Percentiles rank a stretch among this genome's conserved stretches.
Conservation (phyloP, 2,797 vertebrate genomes). For the Pagetopsis macropterus region DNA sequence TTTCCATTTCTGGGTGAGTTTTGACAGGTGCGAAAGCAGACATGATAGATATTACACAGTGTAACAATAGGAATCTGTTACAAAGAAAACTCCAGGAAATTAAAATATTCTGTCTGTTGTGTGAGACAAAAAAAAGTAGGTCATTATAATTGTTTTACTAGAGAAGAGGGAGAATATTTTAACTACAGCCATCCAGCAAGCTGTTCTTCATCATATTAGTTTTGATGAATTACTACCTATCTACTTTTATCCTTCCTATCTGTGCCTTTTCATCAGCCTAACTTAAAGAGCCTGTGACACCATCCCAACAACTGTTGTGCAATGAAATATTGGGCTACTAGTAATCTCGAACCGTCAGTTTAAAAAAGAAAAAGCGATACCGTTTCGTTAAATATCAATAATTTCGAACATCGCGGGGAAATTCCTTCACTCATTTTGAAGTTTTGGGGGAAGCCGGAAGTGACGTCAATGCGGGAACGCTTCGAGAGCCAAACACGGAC, state of each 20-base stretch:
- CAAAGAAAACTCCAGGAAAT: constrained; percentile 14
- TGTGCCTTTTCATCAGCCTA: constrained; percentile 22
- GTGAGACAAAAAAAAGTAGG: not conserved
- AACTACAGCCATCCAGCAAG: not conserved
- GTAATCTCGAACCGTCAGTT: no score
- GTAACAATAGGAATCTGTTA: constrained; percentile 1
- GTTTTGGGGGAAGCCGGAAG: no score
- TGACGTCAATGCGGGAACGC: no score
- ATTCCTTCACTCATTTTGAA: no score
- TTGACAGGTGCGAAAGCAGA: constrained; percentile 28
- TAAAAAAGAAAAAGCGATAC: no score
- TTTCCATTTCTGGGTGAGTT: constrained; percentile 9
- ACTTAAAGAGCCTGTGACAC: no score
- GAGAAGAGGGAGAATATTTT: not conserved
- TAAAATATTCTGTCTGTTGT: not conserved
- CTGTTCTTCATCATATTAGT: not conserved
- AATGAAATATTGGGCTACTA: no score
- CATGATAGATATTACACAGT: not conserved
- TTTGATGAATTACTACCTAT: constrained; percentile 10
- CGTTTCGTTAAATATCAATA: no score
- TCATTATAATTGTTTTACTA: not conserved
- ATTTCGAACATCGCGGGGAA: no score
- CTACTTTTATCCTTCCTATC: constrained; percentile 1
- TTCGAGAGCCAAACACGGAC: no score
- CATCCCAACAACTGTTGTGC: no score